phyloP scores from a whole-genome alignment of 2,113 vertebrate genomes.

The Paramisgurnus dabryanus region DNA sequence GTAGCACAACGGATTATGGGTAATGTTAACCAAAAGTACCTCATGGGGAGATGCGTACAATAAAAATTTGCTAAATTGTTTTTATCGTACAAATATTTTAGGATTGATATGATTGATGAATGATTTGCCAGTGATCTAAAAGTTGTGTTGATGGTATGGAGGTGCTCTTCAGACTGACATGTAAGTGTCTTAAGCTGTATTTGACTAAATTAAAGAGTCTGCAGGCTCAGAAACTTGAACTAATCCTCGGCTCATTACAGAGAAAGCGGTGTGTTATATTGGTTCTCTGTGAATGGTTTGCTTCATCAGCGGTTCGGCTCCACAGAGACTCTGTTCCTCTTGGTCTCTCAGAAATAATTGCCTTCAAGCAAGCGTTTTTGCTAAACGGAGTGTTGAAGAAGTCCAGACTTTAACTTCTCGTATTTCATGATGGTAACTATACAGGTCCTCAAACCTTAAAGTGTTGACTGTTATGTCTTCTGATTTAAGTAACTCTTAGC shows the following conservation, averaged over 20 bases:
- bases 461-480: too few species aligned
- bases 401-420: background rate
- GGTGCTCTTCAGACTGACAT: background rate
- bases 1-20: too few species aligned
- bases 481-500: too few species aligned
- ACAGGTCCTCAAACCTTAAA: background rate
- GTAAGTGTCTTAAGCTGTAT: conserved; percentile 19
- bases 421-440: conserved; percentile 13
- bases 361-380: conserved; percentile 20
- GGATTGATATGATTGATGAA: too few species aligned
- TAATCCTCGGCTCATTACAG: conserved; percentile 20
- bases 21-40: too few species aligned
- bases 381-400: conserved; percentile 5
- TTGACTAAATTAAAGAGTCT: conserved; percentile 24
- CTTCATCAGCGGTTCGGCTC: conserved; percentile 33
- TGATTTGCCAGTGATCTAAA: too few species aligned
- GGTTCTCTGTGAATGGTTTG: conserved; percentile 27
- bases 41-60: too few species aligned
- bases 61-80: too few species aligned
- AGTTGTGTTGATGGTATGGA: too few species aligned
- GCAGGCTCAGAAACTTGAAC: conserved; percentile 20
- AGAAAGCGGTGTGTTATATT: conserved; percentile 17
- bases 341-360: conserved; percentile 35
- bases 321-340: conserved; percentile 29
- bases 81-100: too few species aligned